Conservation (phyloP, 2,888 invertebrate genomes). For the Cheilosia pagana region DNA sequence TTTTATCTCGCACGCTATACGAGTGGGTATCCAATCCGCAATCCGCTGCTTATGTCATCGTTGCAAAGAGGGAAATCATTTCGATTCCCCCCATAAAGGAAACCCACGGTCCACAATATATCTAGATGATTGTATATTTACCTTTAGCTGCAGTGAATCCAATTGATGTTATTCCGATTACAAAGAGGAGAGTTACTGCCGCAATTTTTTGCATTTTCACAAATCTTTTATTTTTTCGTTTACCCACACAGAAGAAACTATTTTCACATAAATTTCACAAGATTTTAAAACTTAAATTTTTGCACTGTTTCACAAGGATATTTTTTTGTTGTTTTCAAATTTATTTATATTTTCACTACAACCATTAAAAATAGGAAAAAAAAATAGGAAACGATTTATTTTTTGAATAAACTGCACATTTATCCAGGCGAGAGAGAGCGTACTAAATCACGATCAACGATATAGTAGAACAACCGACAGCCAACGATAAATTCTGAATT, state of each 20-base stretch:
- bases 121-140: slow-evolving; percentile 40
- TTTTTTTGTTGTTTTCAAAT: neutral
- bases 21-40: slow-evolving; percentile 12
- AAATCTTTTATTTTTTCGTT: slow-evolving; percentile 21
- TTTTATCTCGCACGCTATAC: slow-evolving; percentile 48
- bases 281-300: slow-evolving; percentile 14
- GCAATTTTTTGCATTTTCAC: slow-evolving; percentile 65
- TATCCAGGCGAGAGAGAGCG: slow-evolving; percentile 19
- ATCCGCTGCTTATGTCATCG: slow-evolving; percentile 68
- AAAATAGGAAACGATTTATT: slow-evolving; percentile 8
- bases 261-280: slow-evolving; percentile 42
- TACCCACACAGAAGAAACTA: neutral
- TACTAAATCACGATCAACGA: slow-evolving; percentile 47
- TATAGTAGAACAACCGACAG: slow-evolving; percentile 36
- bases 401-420: slow-evolving; percentile 48
- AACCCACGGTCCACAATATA: slow-evolving; percentile 18
- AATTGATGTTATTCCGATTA: slow-evolving; percentile 71
- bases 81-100: slow-evolving; percentile 23
- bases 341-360: slow-evolving; percentile 22
- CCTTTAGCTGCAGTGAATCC: slow-evolving; percentile 68
- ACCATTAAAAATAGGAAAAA: neutral
- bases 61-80: slow-evolving; percentile 64
- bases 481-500: slow-evolving; percentile 48
- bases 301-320: neutral
- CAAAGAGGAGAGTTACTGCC: slow-evolving; percentile 57